A percentile compares a stretch with the other conserved stretches of the same genome.
Evolutionary conservation across 1,140 invertebrate species (phyloP).

Genomic region (Diprion similis): DNA sequence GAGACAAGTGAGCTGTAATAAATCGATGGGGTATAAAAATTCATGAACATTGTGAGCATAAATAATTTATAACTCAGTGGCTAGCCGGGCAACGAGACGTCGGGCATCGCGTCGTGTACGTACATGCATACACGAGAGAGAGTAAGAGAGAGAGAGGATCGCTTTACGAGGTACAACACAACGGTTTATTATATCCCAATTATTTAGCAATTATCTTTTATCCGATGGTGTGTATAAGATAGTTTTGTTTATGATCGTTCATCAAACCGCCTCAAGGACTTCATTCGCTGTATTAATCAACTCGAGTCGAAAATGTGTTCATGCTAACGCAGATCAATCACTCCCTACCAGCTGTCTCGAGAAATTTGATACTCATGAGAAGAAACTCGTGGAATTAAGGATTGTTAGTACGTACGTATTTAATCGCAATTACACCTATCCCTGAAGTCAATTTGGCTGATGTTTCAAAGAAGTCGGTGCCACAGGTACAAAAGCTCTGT

Average conservation of each 20-base stretch:
- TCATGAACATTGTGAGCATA: constrained; percentile 11
- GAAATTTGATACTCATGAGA: too few relatives aligned
- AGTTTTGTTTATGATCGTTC: background rate
- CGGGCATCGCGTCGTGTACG: background rate
- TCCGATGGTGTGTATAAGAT: background rate
- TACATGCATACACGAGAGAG: too few relatives aligned
- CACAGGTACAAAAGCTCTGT: too few relatives aligned
- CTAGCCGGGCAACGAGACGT: background rate
- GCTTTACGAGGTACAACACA: background rate
- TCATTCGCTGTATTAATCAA: background rate
- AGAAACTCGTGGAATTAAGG: too few relatives aligned
- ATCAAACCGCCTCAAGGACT: background rate
- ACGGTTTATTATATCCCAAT: background rate
- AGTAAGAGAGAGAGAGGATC: too few relatives aligned
- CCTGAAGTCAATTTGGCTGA: too few relatives aligned
- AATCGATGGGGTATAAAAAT: constrained; percentile 16
- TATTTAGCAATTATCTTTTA: constrained; percentile 3
- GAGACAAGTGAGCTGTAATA: constrained; percentile 9
- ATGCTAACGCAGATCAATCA: too few relatives aligned
- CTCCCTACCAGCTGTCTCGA: too few relatives aligned
- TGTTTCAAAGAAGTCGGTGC: too few relatives aligned
- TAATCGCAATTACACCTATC: too few relatives aligned
- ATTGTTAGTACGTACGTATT: too few relatives aligned
- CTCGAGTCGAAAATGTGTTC: too few relatives aligned
- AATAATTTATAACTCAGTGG: constrained; percentile 9